A percentile compares a stretch with the other conserved stretches of the same genome.
Evolutionary conservation across 2,888 invertebrate species (phyloP).

Genomic region (Parnassius orleans): DNA sequence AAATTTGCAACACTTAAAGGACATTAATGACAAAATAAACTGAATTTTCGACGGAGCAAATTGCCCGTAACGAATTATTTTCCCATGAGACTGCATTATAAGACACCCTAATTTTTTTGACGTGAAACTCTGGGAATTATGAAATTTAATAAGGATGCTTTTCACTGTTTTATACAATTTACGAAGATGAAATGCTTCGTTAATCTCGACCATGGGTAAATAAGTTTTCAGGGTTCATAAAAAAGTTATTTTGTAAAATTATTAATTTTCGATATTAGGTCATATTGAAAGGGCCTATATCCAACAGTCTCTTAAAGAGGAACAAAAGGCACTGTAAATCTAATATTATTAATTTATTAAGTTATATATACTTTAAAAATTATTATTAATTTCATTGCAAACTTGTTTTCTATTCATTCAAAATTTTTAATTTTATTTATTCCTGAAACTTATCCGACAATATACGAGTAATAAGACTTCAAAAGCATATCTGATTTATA

Average conservation of each 20-base stretch:
- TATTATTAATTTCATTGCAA: too few relatives aligned
- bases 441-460: too few relatives aligned
- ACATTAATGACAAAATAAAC: slow-evolving; percentile 37
- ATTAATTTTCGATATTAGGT: too few relatives aligned
- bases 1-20: slow-evolving; percentile 27
- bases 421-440: too few relatives aligned
- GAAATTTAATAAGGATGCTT: slow-evolving; percentile 70
- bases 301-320: too few relatives aligned
- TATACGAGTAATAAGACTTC: too few relatives aligned
- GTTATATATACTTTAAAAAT: too few relatives aligned
- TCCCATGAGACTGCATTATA: slow-evolving; percentile 49
- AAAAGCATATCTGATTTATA: too few relatives aligned
- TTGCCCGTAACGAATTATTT: slow-evolving; percentile 53
- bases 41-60: slow-evolving; percentile 57
- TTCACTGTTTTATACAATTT: slow-evolving; percentile 72
- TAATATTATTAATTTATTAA: too few relatives aligned
- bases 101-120: slow-evolving; percentile 30
- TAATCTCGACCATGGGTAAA: slow-evolving; percentile 42
- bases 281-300: too few relatives aligned
- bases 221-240: neutral
- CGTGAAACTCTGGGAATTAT: slow-evolving; percentile 36
- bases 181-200: slow-evolving; percentile 69
- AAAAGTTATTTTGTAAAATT: slow-evolving; percentile 14
- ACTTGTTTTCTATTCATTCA: too few relatives aligned
- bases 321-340: too few relatives aligned